Evolutionary conservation across 2,797 vertebrate genomes (phyloP), one percentile per base, ranked within the genome.

Genomic region (Emys orbicularis): DNA sequence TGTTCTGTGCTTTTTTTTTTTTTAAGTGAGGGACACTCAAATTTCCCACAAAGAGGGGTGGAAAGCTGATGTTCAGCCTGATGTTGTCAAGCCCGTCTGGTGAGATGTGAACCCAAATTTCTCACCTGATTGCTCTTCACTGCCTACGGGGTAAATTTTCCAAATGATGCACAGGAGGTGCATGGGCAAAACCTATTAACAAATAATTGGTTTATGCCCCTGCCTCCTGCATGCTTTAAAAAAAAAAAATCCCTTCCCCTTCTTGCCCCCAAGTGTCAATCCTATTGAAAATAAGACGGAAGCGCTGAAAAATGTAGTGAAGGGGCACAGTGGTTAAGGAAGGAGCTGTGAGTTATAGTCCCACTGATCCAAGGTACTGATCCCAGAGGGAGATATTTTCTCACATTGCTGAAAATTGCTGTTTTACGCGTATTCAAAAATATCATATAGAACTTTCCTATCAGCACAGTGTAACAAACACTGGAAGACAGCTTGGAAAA

Each of bases 101-200:
- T 81, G 94, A 91, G 90, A 96, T 1, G 19, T 85, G 95, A 97
- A 90, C 92, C 95, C 91, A 94, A 96, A 97, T 97, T 96, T 97
- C 93, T 97, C 97, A 97, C 96, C 96, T 97, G 96, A 97, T 95
- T 95, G 95, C 95, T 97, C 94, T 84, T 91, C 61, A 3, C 27
- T 93, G 96, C 96, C 96, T 96, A 94, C 92, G 90, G 97, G 97
- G 94, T 93, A 96, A 95, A 90, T 84, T 53, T 83, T 95, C 90
- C 91, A 95, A 97, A 90, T 84, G 95, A 97, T 57, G 95, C 95
- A 90, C 97, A 97, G 96, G 95, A 97, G 97, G 94, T 95, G 93
- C 29, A 47, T 92, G 87, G 93, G 91, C 37, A 8, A 96, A 97
- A 95, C 76, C 96, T 86, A 97, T 97, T 97, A 97, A 94, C 95